Evolutionary conservation across 2,797 vertebrate species (phyloP).

Genomic region (Moxostoma hubbsi): DNA sequence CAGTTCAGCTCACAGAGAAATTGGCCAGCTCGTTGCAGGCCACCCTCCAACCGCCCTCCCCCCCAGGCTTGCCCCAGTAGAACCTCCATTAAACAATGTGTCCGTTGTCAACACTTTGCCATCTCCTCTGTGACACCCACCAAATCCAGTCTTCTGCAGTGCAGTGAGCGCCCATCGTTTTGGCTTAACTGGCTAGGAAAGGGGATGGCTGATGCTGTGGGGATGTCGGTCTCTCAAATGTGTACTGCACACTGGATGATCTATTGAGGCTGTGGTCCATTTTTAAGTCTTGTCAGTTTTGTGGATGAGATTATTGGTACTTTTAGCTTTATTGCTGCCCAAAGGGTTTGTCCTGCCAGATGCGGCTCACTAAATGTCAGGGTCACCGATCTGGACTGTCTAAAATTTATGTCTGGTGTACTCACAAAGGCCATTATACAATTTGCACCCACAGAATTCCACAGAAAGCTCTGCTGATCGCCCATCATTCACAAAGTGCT

Average conservation of each 20-base stretch:
- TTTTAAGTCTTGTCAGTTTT: constrained; percentile 47
- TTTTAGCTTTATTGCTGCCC: constrained; percentile 21
- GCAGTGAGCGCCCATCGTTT: constrained; percentile 14
- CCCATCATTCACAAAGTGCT: neutral
- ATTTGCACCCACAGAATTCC: constrained; percentile 6
- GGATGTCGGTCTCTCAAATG: constrained; percentile 17
- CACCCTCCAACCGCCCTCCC: neutral
- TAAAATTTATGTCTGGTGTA: constrained; percentile 25
- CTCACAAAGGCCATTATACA: constrained; percentile 6
- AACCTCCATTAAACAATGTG: constrained; percentile 63
- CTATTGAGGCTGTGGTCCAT: neutral
- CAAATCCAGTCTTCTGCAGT: constrained; percentile 49
- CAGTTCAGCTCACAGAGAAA: constrained; percentile 61
- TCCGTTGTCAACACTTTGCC: constrained; percentile 48
- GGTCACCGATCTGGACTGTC: constrained; percentile 25
- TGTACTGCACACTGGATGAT: neutral
- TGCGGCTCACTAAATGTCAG: constrained; percentile 28
- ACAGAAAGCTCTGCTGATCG: neutral
- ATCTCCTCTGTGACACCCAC: constrained; percentile 35
- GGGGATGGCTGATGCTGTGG: constrained; percentile 2
- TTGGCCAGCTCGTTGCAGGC: constrained; percentile 49
- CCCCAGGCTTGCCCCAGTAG: constrained; percentile 34
- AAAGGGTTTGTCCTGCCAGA: constrained; percentile 34
- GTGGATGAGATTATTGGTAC: constrained; percentile 37
- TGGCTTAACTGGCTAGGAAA: constrained; percentile 41